Percentiles rank a stretch among this genome's conserved stretches.
Conservation (phyloP, 1,140 invertebrate genomes). For the Heliconius melpomene region DNA sequence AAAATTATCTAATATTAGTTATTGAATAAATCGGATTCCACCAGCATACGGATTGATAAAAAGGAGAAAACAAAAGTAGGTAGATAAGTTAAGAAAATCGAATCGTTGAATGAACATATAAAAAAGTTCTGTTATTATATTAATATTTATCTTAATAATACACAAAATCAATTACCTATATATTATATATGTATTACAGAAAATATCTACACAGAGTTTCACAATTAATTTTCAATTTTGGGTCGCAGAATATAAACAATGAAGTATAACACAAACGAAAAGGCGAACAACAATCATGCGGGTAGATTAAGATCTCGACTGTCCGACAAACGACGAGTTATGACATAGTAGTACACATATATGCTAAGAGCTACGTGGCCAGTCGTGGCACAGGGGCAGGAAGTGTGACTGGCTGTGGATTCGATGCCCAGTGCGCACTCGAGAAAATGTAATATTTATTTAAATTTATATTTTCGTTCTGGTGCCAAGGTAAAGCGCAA, state of each 20-base stretch:
- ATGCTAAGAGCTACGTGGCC: no score
- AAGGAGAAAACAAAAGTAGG: not conserved
- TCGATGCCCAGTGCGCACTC: no score
- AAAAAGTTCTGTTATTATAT: not conserved
- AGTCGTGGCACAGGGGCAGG: no score
- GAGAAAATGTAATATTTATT: no score
- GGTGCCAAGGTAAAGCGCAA: no score
- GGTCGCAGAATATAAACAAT: conserved; percentile 26
- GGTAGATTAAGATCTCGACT: conserved; percentile 40
- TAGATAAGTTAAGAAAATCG: not conserved
- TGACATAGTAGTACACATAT: not conserved
- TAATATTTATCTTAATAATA: not conserved
- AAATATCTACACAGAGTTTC: not conserved
- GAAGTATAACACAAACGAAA: conserved; percentile 33
- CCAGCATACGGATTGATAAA: not conserved
- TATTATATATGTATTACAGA: not conserved
- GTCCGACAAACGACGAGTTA: conserved; percentile 30
- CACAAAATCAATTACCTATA: not conserved
- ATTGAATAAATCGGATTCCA: not conserved
- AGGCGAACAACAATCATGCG: conserved; percentile 41
- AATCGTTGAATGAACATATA: no score
- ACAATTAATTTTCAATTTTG: not conserved
- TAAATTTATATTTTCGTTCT: no score
- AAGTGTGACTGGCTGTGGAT: no score
- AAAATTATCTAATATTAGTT: not conserved